Evolutionary conservation across 2,797 vertebrate species (phyloP).

Genomic region (Rhincodon typus): DNA sequence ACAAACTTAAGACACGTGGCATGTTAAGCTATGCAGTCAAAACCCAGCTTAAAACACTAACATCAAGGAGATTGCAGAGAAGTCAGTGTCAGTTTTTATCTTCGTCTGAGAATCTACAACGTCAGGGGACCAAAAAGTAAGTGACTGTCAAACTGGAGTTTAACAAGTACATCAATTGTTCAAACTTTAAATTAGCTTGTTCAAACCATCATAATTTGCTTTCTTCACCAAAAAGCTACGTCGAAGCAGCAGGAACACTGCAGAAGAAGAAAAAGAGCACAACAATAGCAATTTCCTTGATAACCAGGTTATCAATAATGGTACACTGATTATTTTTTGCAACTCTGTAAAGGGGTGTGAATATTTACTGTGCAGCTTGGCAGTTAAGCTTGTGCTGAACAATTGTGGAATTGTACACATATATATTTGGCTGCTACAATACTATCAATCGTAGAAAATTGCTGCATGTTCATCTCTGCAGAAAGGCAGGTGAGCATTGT

Average conservation of each 20-base stretch:
- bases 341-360: not conserved
- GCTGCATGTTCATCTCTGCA: not conserved
- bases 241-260: not conserved
- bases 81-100: not conserved
- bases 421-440: not conserved
- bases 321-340: not conserved
- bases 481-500: no score
- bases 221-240: not conserved
- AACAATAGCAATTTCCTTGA: not conserved
- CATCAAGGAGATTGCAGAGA: not conserved
- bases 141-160: not conserved
- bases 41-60: not conserved
- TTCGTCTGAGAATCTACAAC: not conserved
- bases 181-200: not conserved
- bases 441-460: not conserved
- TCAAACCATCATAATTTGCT: not conserved
- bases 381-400: not conserved
- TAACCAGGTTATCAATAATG: not conserved
- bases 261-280: not conserved
- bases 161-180: not conserved
- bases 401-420: not conserved
- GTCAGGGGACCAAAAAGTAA: not conserved
- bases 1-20: no score
- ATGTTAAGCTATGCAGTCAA: not conserved
- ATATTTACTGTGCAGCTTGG: not conserved